Evolutionary conservation across 37 sponge, comb jelly and placozoan genomes (phyloP).

Genomic region (Mnemiopsis leidyi): DNA sequence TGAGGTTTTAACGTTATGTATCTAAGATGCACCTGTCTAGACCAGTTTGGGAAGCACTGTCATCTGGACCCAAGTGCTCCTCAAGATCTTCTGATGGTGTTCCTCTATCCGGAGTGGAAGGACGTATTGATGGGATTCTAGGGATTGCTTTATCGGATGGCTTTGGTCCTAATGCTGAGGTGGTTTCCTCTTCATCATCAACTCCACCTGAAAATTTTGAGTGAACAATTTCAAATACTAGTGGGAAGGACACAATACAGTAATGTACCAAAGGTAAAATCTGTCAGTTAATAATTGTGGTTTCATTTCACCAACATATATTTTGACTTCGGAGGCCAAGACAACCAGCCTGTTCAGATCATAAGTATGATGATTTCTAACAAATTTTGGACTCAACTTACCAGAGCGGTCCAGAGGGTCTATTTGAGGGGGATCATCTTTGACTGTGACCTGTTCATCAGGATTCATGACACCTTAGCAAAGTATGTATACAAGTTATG

Average conservation of each 20-base stretch:
- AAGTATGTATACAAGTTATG: too few species aligned
- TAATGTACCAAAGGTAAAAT: too few species aligned
- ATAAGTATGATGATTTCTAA: too few species aligned
- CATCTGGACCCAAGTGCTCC: slow-evolving; percentile 62
- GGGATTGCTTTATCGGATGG: slow-evolving; percentile 52
- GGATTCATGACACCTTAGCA: background rate
- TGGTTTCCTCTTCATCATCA: slow-evolving; percentile 52
- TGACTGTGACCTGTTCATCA: slow-evolving; percentile 17
- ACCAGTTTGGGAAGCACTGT: slow-evolving; percentile 62
- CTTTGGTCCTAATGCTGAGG: slow-evolving; percentile 54
- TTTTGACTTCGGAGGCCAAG: background rate
- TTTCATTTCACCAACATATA: background rate
- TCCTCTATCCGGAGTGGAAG: slow-evolving; percentile 28
- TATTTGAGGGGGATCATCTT: slow-evolving; percentile 46
- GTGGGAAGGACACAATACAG: background rate
- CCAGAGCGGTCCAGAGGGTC: slow-evolving; percentile 57
- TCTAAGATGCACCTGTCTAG: slow-evolving; percentile 51
- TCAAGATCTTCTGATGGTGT: slow-evolving; percentile 50
- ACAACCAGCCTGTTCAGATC: background rate
- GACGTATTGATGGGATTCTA: slow-evolving; percentile 38
- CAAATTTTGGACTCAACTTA: background rate
- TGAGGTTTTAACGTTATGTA: too few species aligned
- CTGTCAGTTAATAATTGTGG: background rate
- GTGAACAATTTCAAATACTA: background rate
- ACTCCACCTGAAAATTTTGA: slow-evolving; percentile 29